Base-by-base conservation (phyloP, 2,113 vertebrate species). In the Grallaria varia region DNA sequence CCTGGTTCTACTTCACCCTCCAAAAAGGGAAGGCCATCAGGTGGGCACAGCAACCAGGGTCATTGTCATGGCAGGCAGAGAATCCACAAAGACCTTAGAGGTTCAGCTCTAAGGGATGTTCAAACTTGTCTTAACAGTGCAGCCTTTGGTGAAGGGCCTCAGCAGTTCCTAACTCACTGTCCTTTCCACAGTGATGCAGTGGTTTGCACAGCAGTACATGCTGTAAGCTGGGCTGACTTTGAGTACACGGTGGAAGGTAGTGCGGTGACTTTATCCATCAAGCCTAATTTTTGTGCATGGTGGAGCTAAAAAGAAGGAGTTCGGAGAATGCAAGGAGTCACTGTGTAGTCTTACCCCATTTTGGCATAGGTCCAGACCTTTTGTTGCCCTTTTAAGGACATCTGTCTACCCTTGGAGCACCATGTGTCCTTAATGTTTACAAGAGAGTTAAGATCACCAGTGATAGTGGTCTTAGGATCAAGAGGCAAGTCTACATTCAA, bases 401-500 rank as follows among this genome's bases (percentile, higher is more conserved):
- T 89, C 96, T 28, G 89, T 72, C 40, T 95, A 60, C 56, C 72
- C 52, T 55, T 79, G 73, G 73, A 92, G 74, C 84, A 89, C 80
- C 90, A 40, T 66, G 83, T 90, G 83, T 72, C 88, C n/a, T 4
- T 82, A 23, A 27, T 89, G 90, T 95, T 97, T 95, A 96, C 73
- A 58, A 42, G 23, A 72, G 68, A 90, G 58, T 50, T 79, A 82
- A 96, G 90, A 95, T 93, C 40, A 84, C 49, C 53, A 90, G 44
- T 69, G 90, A 96, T 72, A 93, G 63, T 21, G 30, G 84, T 84
- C 58, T 92, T 60, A 35, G 20, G 53, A 92, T 90, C 42, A 96
- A 93, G 92, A 96, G 88, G 85, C 90, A 96, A 74, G 73, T 92
- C 90, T 94, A 87, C 85, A 86, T 93, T 77, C 82, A 77, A 60